Base-by-base conservation (phyloP, 2,888 invertebrate species). In the Acronicta psi region DNA sequence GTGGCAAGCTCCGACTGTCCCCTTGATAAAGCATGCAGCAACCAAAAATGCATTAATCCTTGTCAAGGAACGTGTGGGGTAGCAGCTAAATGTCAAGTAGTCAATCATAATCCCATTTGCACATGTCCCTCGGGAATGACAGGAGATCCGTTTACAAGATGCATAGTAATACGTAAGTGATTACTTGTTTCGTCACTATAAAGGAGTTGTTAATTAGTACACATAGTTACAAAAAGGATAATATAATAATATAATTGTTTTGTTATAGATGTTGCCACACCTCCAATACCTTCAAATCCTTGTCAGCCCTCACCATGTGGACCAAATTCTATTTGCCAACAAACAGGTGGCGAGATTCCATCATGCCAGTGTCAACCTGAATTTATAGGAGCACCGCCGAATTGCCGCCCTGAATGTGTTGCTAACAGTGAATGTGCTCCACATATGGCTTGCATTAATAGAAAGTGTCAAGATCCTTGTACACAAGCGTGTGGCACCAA, bases 61-160 rank as follows among this genome's bases (percentile, higher is more conserved):
- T 97, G 97, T 79, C 95, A 96, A 47, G 97, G 97, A 69, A 95
- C 96, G n/a, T 98, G 98, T 82, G 98, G 98, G 18, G 93, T 96
- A 38, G 92, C 94, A 59, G 97, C 97, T 4, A 89, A 92, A 71
- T 98, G 98, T 81, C 95, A 96, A 88, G 96, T 97, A 14, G 95
- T 97, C 41, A 96, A 96, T 80, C 97, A 97, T 82, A 95, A 96
- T 80, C 97, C 97, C 8, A 95, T 96, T 71, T 97, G 97, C 80
- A 95, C 94, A 34, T 97, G 97, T 81, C 91, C 95, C 41, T 88
- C 94, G 6, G 95, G 95, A 38, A 94, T 94, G 78, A 95, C 95
- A n/a, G 96, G 96, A 59, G 96, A 96, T 92, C 96, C 96, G 20
- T 96, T 96, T 77, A 93, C 95, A 51, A 94, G 95, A 91, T 96